Base-by-base conservation (phyloP, 2,888 invertebrate species). In the Linyphia triangularis region DNA sequence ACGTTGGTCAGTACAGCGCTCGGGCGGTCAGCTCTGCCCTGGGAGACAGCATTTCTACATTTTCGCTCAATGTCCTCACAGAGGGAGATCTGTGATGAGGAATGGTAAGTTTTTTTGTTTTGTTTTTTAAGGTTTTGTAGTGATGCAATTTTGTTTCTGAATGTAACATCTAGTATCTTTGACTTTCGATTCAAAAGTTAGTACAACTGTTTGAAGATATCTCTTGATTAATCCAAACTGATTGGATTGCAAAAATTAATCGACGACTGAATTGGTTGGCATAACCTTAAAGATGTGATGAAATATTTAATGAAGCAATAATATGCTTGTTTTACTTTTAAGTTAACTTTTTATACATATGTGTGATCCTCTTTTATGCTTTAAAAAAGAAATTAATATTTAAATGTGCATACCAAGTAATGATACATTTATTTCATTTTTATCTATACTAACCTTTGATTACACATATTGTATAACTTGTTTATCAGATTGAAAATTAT, bases 1-100 rank as follows among this genome's bases (percentile, higher is more conserved):
- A 98, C 93, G 95, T 96, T 90, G 97, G 97, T 61, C 97, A 97
- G 93, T 98, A 98, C 93, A 95, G 96, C 91, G 96, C 96, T 22
- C 95, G 96, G 92, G 95, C 96, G 90, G 96, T 96, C 92, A 96
- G 96, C 93, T 96, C 96, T 93, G 96, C 96, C 90, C 65, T 79
- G 7, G 91, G 89, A 13, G 97, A 97, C 93, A 95, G 96, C 77
- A 94, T 95, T 89, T 95, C 96, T 77, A 96, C 97, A 91, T 97
- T 97, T 94, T 96, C 97, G 90, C 94, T 97, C 65, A 97, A 97
- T 94, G 96, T 97, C 26, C 88, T 91, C 84, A 91, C 91, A 26
- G 90, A 92, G 78, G 90, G 90, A 70, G 91, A 91, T 83, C 84
- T 91, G 77, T 77, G 77, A 77, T 77, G 28, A 30, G 73, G 19